These are phyloP conservation scores for Anguilla rostrata DNA, from an alignment of 2,113 vertebrate species.

Conservation along the genomic window DNA sequence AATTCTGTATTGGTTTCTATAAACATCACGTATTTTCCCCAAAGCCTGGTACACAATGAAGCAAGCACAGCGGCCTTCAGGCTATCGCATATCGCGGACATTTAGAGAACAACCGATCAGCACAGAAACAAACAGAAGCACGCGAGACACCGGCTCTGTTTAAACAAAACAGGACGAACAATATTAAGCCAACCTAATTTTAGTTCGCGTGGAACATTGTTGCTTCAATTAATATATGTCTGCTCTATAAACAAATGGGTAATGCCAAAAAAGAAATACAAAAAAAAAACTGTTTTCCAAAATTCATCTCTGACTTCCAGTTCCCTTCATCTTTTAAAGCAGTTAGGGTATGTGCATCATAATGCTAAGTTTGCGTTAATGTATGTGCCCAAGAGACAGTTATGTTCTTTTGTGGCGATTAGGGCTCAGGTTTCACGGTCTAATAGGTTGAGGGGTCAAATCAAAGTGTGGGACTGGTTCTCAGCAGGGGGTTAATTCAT, in stretches of 20 bases:
- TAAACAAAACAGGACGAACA: neutral
- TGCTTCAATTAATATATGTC: neutral
- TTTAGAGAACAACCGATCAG: neutral
- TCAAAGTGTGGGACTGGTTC: neutral
- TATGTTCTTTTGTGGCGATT: neutral
- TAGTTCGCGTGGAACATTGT: neutral
- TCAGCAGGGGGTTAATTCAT: neutral
- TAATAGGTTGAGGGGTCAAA: neutral
- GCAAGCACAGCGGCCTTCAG: slow-evolving; percentile 39
- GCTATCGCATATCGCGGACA: neutral
- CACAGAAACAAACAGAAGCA: slow-evolving; percentile 15
- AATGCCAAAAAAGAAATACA: neutral
- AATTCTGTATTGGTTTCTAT: slow-evolving; percentile 52
- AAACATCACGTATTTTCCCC: slow-evolving; percentile 50
- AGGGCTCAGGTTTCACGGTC: neutral
- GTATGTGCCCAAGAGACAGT: no score
- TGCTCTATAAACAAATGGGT: neutral
- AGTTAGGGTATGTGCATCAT: no score
- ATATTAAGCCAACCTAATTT: neutral
- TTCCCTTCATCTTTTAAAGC: neutral
- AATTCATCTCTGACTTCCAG: neutral
- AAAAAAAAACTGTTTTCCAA: neutral
- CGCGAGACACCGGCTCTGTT: neutral
- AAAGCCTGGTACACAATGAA: slow-evolving; percentile 54
- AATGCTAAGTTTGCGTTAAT: no score